Base-by-base conservation (phyloP, 2,888 invertebrate genomes). In the Augiades crinisus region DNA sequence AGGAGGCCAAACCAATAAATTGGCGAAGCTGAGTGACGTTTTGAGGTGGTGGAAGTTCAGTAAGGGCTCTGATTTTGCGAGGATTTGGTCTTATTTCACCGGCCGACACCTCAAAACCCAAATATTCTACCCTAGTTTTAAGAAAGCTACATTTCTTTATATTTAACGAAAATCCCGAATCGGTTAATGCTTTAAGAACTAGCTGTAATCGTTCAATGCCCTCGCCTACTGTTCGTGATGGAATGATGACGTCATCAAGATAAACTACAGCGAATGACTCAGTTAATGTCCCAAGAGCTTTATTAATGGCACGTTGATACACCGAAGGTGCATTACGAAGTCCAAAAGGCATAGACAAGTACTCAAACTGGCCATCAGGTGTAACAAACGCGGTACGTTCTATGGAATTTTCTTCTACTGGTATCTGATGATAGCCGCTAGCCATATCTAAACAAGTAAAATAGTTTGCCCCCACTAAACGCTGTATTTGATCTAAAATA, bases 281-380 rank as follows among this genome's bases (percentile, higher is more conserved):
- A 1, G 4, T 12, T 4, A 43, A 7, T 4, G 19, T 12, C 0
- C 34, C 41, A 8, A 61, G n/a, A 0, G 58, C 57, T 0, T 37
- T 50, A 3, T 47, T 57, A 0, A 57, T 53, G 0, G 53, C 46
- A 2, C 60, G 34, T 13, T 60, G 60, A 12, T 37, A 60, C 0
- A 58, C 55, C 0, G 55, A 51, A 3, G 52, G 47, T 1, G 59
- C 59, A 27, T 59, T 59, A 5, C 41, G 27, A 0, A 59, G 22
- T 0, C 56, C 57, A 33, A 53, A 57, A 0, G 54, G 57, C 44
- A 57, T 47, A 1, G 40, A 30, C 7, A 58, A 24, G 24, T 31
- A 55, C 12, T 55, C 58, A 3, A 24, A 55, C 3, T 44, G 41
- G 0, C 57, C 55, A 7, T 55, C 55, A 0, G 54, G 47, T 1